Evolutionary conservation across 2,113 vertebrate species (phyloP), one percentile per base, ranked within the genome.

Genomic region (Amphiprion percula): DNA sequence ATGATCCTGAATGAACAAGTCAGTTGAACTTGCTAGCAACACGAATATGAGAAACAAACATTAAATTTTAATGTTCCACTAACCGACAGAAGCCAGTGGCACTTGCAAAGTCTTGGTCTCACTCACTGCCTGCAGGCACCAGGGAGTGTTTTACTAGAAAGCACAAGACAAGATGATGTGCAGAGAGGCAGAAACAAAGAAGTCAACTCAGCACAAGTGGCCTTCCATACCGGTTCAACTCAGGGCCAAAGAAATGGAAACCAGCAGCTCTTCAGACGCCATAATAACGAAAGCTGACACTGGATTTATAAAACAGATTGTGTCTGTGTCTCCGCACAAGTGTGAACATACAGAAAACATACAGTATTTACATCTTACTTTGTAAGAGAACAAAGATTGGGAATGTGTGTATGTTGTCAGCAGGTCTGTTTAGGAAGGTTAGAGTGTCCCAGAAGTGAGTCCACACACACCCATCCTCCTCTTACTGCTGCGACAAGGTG

Each of bases 101-200:
- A 44, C 71, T 62, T 1, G 7, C 4, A n/a, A 83, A 77, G 73
- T 80, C 55, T 41, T 83, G 41, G 63, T 64, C 67, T 60, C 11
- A 3, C 84, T 79, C 55, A 1, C 60, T 62, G 39, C 66, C 28
- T 1, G 44, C 33, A 37, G 84, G 75, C 79, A 15, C 67, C n/a
- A 54, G 71, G 68, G 73, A 84, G 61, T 17, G 70, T 79, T 82
- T 91, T 69, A 84, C 85, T 85, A 39, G 85, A 87, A 67, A 77
- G 79, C 67, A 39, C 37, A 28, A 80, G 84, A 80, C 84, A 64
- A 62, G 82, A 56, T 16, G 44, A 88, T 78, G 87, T 68, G 73
- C 85, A 85, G 24, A 26, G 74, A 78, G 75, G 74, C 63, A 63
- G 71, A 85, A 87, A 28, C 60, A 63, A 68, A 78, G 23, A 56